Conservation (phyloP, 2,888 invertebrate genomes). For the Orchesellides sinensis region DNA sequence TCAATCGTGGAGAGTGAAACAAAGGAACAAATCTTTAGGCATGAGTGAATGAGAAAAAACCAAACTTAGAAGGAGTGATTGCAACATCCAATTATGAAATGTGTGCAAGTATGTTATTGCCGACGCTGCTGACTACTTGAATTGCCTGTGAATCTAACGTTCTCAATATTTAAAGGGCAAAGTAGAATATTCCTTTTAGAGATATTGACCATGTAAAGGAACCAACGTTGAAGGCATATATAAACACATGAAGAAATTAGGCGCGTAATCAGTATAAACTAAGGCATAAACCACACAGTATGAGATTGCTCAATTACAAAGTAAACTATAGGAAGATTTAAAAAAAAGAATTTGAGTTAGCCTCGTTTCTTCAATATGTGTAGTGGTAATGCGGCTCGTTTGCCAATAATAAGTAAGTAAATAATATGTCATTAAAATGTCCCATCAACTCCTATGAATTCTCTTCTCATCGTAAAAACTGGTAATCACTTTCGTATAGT, state of each 20-base stretch:
- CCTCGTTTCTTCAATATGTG: slow-evolving; percentile 49
- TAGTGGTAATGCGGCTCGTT: slow-evolving; percentile 50
- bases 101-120: slow-evolving; percentile 1
- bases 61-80: slow-evolving; percentile 35
- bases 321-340: slow-evolving; percentile 26
- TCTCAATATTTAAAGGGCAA: slow-evolving; percentile 56
- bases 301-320: slow-evolving; percentile 46
- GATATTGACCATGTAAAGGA: slow-evolving; percentile 59
- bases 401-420: slow-evolving; percentile 60
- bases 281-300: slow-evolving; percentile 34
- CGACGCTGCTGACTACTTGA: slow-evolving; percentile 8
- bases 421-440: slow-evolving; percentile 56
- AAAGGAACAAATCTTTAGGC: slow-evolving; percentile 25
- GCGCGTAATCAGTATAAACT: no score
- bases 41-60: slow-evolving; percentile 37
- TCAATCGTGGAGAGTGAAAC: slow-evolving; percentile 32
- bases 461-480: slow-evolving; percentile 56
- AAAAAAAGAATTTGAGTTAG: slow-evolving; percentile 39
- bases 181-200: slow-evolving; percentile 51
- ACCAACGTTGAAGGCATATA: not conserved
- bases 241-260: no score
- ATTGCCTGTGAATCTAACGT: slow-evolving; percentile 46
- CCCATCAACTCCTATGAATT: slow-evolving; percentile 36
- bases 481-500: slow-evolving; percentile 28
- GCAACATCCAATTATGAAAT: slow-evolving; percentile 33